Evolutionary conservation across 1,140 invertebrate species (phyloP).

Genomic region (Paralvinella palmiformis): DNA sequence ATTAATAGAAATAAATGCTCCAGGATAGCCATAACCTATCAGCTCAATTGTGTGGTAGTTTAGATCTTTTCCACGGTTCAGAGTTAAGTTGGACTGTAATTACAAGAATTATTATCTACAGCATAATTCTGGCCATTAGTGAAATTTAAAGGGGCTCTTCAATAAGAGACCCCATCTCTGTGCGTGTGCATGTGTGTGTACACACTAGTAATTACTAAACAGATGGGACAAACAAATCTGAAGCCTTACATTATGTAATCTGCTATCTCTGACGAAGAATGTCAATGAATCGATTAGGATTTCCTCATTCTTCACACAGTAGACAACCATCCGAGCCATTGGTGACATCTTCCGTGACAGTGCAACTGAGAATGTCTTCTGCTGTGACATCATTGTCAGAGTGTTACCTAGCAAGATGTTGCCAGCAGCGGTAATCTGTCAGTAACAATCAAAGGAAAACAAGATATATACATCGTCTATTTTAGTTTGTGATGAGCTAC

Average conservation of each 20-base stretch:
- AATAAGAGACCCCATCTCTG: no score
- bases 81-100: not conserved
- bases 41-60: not conserved
- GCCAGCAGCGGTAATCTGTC: constrained; percentile 10
- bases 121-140: no score
- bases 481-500: no score
- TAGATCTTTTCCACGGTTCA: constrained; percentile 1
- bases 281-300: constrained; percentile 12
- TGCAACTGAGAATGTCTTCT: constrained; percentile 18
- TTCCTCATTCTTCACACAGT: constrained; percentile 13
- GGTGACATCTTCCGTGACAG: constrained; percentile 17
- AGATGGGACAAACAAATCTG: no score
- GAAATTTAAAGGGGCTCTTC: no score
- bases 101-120: no score
- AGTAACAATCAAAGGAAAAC: no score
- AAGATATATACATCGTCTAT: no score
- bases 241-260: no score
- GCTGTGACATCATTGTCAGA: constrained; percentile 11
- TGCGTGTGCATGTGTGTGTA: no score
- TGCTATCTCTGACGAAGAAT: constrained; percentile 14
- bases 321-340: constrained; percentile 4
- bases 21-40: not conserved
- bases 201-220: no score
- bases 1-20: not conserved
- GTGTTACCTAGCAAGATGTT: constrained; percentile 12